Evolutionary conservation across 2,113 vertebrate species (phyloP), one percentile per base, ranked within the genome.

Genomic region (Megalops atlanticus): DNA sequence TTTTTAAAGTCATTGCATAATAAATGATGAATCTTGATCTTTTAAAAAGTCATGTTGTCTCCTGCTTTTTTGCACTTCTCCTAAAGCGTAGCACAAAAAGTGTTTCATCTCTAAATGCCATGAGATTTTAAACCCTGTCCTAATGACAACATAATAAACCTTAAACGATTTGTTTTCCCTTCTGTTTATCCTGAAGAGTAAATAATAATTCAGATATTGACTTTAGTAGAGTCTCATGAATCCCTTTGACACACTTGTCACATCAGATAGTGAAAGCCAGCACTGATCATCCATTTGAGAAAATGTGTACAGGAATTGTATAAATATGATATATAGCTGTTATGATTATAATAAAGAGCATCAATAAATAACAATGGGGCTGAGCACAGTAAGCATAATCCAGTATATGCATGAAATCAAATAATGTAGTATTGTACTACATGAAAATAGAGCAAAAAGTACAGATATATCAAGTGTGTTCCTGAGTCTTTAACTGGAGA

Each of bases 11-110:
- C 72, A 38, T 38, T 74, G 39, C 72, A 27, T 74, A 74, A 74
- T 74, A 74, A 74, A 74, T 40, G 45, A 58, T 52, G 12, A 79
- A 49, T 15, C 43, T 81, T 83, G 74, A 76, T 15, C 41, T 74
- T 33, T 35, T 83, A 76, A 54, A 7, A 85, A 49, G 24, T 64
- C 58, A 31, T 64, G 58, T 64, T 5, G n/a, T 58, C 52, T 58
- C 8, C n/a, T 64, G n/a, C 58, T 64, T 64, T 64, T 31, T 31
- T 12, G 58, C 58, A 31, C 58, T 64, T 2, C 24, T 64, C 58
- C 24, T 64, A 8, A 64, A 10, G 2, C 31, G 24, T 24, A 64
- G 58, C 10, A n/a, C 58, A 10, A 10, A n/a, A 54, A 24, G 49
- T 31, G n/a, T 10, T 64, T 64, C n/a, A 31, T 64, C 58, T 64